Evolutionary conservation across 2,113 vertebrate genomes (phyloP).

Genomic region (Neodon shergylaensis): DNA sequence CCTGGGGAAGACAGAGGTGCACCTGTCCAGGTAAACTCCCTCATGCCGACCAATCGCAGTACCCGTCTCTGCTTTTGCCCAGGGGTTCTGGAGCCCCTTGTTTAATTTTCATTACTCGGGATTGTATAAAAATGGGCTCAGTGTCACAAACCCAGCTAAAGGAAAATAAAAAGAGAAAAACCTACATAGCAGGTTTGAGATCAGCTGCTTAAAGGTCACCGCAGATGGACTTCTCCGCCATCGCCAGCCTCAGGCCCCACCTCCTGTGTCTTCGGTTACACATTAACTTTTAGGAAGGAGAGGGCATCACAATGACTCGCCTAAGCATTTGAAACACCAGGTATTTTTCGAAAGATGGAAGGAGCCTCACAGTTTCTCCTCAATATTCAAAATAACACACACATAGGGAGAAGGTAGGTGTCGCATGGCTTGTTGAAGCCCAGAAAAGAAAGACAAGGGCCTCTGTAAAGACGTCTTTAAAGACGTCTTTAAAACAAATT

Average conservation of each 20-base stretch:
- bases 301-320: not conserved
- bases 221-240: no score
- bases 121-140: not conserved
- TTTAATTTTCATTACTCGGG: not conserved
- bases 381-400: not conserved
- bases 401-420: not conserved
- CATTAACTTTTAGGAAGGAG: not conserved
- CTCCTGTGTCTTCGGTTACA: not conserved
- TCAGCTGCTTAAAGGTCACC: not conserved
- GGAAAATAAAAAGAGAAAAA: not conserved
- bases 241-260: not conserved
- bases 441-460: not conserved
- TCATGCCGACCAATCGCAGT: not conserved
- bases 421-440: not conserved
- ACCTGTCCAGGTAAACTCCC: not conserved
- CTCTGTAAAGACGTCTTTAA: not conserved
- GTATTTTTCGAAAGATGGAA: not conserved
- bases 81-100: not conserved
- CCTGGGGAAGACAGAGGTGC: not conserved
- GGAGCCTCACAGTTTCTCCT: not conserved
- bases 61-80: no score
- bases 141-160: not conserved
- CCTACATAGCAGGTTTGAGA: not conserved
- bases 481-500: not conserved
- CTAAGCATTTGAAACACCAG: not conserved